A percentile compares a stretch with the other conserved stretches of the same genome.
phyloP scores from a whole-genome alignment of 2,888 invertebrate genomes.

The Synergus japonicus region DNA sequence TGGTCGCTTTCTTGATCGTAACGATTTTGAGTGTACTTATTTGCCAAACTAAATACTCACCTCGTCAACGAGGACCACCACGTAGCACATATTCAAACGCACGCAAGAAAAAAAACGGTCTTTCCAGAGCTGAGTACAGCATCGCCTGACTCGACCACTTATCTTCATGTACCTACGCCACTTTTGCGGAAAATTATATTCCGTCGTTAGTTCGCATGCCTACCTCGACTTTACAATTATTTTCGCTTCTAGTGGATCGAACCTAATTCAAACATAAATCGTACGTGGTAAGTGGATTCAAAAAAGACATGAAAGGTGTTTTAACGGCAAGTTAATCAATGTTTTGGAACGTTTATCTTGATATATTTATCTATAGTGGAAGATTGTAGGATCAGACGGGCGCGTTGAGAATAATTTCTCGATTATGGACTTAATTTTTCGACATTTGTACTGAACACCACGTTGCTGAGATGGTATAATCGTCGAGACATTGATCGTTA shows the following conservation, averaged over 20 bases:
- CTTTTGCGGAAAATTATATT: constrained; percentile 37
- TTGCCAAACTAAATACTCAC: constrained; percentile 12
- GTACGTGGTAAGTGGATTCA: background rate
- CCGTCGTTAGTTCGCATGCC: constrained; percentile 15
- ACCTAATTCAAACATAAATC: constrained; percentile 8
- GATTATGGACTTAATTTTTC: background rate
- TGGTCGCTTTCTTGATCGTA: background rate
- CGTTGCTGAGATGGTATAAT: constrained; percentile 11
- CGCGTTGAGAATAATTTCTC: too few relatives aligned
- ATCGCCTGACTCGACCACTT: constrained; percentile 40
- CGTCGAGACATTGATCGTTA: constrained; percentile 15
- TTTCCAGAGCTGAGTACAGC: constrained; percentile 25
- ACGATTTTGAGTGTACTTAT: constrained; percentile 9
- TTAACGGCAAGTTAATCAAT: too few relatives aligned
- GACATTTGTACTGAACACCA: background rate
- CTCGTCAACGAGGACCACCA: background rate
- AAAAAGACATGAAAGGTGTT: background rate
- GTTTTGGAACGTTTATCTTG: too few relatives aligned
- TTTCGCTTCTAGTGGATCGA: background rate
- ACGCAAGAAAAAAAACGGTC: constrained; percentile 25
- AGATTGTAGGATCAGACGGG: too few relatives aligned
- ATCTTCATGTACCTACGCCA: constrained; percentile 23
- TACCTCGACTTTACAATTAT: constrained; percentile 14
- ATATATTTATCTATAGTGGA: too few relatives aligned
- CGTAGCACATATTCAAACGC: background rate